Conservation (phyloP, 1,140 invertebrate species). For the Drosophila trapezifrons region DNA sequence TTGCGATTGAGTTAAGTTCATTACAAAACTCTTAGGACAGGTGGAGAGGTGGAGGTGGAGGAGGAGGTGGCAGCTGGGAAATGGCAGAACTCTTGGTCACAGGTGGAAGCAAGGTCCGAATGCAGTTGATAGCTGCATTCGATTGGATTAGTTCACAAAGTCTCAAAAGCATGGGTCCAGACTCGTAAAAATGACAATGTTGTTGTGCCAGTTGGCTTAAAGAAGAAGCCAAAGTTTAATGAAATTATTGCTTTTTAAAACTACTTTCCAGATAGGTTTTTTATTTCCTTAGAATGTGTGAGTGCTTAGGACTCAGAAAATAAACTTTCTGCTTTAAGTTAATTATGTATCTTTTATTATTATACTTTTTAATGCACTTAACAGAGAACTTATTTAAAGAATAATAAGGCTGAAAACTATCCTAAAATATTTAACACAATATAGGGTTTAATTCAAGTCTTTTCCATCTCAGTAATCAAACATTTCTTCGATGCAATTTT, state of each 20-base stretch:
- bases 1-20: conserved; percentile 73
- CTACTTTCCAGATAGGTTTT: background rate
- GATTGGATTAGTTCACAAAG: conserved; percentile 58
- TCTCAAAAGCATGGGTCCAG: conserved; percentile 3
- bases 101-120: conserved; percentile 45
- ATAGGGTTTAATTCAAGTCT: background rate
- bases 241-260: conserved; percentile 13
- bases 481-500: conserved; percentile 6
- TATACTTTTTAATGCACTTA: too few relatives aligned
- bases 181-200: conserved; percentile 37
- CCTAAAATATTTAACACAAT: too few relatives aligned
- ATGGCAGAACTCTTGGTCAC: conserved; percentile 17
- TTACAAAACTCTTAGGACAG: conserved; percentile 42
- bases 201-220: background rate
- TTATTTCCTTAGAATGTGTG: background rate
- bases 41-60: background rate
- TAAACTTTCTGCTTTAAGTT: too few relatives aligned
- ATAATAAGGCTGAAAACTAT: too few relatives aligned
- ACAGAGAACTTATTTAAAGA: too few relatives aligned
- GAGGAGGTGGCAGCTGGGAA: conserved; percentile 1
- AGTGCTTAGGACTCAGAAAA: too few relatives aligned
- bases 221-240: conserved; percentile 16
- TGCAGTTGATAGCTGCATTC: conserved; percentile 52
- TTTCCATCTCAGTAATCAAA: background rate
- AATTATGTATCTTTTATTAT: too few relatives aligned